Conservation (phyloP, 2,113 vertebrate genomes). For the Trematomus loennbergii region DNA sequence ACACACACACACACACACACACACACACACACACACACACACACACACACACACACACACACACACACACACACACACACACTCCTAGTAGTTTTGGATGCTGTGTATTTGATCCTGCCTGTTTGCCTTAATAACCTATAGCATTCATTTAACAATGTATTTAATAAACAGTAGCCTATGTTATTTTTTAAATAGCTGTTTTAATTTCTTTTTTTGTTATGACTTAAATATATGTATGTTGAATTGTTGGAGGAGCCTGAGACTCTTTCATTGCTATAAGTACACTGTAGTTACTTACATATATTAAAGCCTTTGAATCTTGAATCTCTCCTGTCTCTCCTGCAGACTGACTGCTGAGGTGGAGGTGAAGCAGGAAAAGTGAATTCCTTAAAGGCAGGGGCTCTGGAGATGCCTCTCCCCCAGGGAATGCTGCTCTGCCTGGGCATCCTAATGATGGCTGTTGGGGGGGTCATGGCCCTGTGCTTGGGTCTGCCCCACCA, state of each 20-base stretch:
- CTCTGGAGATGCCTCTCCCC: slow-evolving; percentile 64
- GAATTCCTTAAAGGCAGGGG: not conserved
- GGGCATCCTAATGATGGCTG: slow-evolving; percentile 65
- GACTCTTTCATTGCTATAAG: no score
- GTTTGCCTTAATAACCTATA: no score
- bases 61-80: not conserved
- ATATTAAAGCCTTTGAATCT: no score
- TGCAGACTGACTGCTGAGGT: slow-evolving; percentile 46
- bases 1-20: not conserved
- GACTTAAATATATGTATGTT: no score
- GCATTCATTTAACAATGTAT: no score
- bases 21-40: not conserved
- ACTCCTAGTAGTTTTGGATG: not conserved
- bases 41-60: not conserved
- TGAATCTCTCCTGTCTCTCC: not conserved
- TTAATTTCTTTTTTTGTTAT: no score
- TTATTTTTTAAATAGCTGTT: no score
- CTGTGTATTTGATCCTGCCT: not conserved
- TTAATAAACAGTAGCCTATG: no score
- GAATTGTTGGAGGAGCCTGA: no score
- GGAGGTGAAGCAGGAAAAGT: slow-evolving; percentile 13
- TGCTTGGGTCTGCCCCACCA: slow-evolving; percentile 7
- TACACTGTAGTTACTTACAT: no score
- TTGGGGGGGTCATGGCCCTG: slow-evolving; percentile 59
- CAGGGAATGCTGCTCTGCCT: slow-evolving; percentile 66